Evolutionary conservation across 2,113 vertebrate species (phyloP).

Genomic region (Paralichthys olivaceus): DNA sequence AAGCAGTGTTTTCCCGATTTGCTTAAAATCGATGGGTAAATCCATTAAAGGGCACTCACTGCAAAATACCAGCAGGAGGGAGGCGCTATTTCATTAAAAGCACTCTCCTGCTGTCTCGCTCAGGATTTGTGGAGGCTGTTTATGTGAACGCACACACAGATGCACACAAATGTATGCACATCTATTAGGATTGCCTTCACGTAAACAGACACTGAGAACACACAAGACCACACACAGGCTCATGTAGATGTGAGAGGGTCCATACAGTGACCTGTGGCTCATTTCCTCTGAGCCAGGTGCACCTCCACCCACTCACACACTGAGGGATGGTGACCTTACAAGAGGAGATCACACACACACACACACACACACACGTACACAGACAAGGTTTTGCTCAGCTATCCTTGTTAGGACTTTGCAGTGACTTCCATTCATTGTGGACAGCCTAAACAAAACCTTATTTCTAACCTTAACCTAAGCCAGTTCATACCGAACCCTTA

Average conservation of each 20-base stretch:
- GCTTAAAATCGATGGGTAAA: constrained; percentile 38
- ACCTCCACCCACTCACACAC: constrained; percentile 15
- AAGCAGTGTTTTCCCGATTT: constrained; percentile 31
- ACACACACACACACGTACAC: constrained; percentile 3
- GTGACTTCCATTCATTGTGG: too few relatives aligned
- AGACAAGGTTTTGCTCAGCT: too few relatives aligned
- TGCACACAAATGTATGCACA: constrained; percentile 14
- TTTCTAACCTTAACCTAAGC: too few relatives aligned
- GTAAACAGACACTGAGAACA: constrained; percentile 40
- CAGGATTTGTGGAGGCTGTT: constrained; percentile 4
- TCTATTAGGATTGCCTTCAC: constrained; percentile 5
- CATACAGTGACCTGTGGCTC: constrained; percentile 30
- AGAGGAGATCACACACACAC: constrained; percentile 15
- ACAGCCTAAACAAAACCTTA: too few relatives aligned
- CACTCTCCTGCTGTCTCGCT: neutral
- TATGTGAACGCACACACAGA: constrained; percentile 4
- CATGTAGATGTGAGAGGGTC: constrained; percentile 9
- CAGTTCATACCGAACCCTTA: too few relatives aligned
- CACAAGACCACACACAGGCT: constrained; percentile 33
- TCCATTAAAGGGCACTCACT: constrained; percentile 40
- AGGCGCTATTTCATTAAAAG: neutral
- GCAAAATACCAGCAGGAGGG: constrained; percentile 8
- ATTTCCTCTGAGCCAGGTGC: constrained; percentile 48
- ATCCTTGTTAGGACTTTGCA: too few relatives aligned
- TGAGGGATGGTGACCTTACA: constrained; percentile 47